Conservation (phyloP, 2,113 vertebrate genomes). For the Muntiacus reevesi region DNA sequence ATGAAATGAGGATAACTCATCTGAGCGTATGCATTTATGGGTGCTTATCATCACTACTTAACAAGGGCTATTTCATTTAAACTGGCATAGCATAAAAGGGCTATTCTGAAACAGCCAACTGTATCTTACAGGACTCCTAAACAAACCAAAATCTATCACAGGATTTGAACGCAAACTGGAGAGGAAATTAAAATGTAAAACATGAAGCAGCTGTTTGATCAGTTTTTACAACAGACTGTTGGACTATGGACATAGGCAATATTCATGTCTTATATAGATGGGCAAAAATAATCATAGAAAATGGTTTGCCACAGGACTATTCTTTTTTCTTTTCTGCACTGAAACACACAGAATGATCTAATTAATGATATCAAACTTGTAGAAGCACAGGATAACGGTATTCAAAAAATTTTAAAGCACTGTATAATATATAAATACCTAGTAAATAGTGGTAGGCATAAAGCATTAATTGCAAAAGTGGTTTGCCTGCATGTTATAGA, state of each 20-base stretch:
- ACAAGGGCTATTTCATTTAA: slow-evolving; percentile 57
- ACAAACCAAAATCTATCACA: slow-evolving; percentile 55
- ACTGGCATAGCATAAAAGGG: slow-evolving; percentile 49
- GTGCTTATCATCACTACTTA: slow-evolving; percentile 58
- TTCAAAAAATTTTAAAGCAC: neutral
- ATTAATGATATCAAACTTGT: slow-evolving; percentile 15
- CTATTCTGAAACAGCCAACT: slow-evolving; percentile 29
- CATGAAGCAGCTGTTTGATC: slow-evolving; percentile 73
- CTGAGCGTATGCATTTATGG: slow-evolving; percentile 1
- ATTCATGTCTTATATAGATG: slow-evolving; percentile 46
- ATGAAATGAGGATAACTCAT: neutral
- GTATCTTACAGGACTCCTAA: slow-evolving; percentile 39
- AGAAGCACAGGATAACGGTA: neutral
- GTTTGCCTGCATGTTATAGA: neutral
- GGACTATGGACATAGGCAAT: neutral
- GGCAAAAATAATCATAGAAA: slow-evolving; percentile 44
- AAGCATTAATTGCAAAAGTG: neutral
- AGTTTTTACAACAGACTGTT: slow-evolving; percentile 55
- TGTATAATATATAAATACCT: neutral
- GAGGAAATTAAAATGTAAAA: slow-evolving; percentile 59
- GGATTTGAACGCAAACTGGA: slow-evolving; percentile 50
- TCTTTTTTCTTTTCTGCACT: slow-evolving; percentile 15
- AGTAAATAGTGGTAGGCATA: neutral
- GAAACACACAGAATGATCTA: slow-evolving; percentile 17
- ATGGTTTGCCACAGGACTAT: neutral